Evolutionary conservation across 2,888 invertebrate species (phyloP).

Genomic region (Antheraea yamamai): DNA sequence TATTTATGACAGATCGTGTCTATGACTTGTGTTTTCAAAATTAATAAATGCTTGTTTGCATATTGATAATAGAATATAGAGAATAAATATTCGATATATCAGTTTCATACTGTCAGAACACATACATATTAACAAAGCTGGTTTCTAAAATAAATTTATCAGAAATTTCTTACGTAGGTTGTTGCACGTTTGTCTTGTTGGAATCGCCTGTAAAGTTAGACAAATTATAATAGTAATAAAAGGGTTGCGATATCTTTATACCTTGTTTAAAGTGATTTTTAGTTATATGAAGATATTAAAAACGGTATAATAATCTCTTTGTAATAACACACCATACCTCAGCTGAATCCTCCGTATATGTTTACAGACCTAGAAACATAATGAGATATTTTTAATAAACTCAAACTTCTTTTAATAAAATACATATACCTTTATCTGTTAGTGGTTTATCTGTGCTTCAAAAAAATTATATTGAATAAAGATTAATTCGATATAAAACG

Average conservation of each 20-base stretch:
- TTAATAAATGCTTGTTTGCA: conserved; percentile 28
- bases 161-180: conserved; percentile 42
- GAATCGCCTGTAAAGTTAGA: conserved; percentile 11
- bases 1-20: conserved; percentile 48
- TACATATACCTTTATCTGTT: not conserved
- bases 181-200: conserved; percentile 24
- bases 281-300: not conserved
- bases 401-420: not conserved
- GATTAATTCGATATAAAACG: conserved; percentile 14
- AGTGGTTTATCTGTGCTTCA: conserved; percentile 10
- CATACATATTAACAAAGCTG: conserved; percentile 48
- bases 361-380: conserved; percentile 75
- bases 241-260: not conserved
- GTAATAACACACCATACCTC: conserved; percentile 42
- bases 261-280: not conserved
- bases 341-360: conserved; percentile 52
- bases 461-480: conserved; percentile 14
- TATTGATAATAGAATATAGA: conserved; percentile 39
- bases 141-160: conserved; percentile 49
- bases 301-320: conserved; percentile 1
- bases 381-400: conserved; percentile 24
- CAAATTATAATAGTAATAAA: not conserved
- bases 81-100: not conserved
- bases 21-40: conserved; percentile 55
- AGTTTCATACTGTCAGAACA: conserved; percentile 42